Base-by-base conservation (phyloP, 1,140 invertebrate genomes). In the Marisa cornuarietis region DNA sequence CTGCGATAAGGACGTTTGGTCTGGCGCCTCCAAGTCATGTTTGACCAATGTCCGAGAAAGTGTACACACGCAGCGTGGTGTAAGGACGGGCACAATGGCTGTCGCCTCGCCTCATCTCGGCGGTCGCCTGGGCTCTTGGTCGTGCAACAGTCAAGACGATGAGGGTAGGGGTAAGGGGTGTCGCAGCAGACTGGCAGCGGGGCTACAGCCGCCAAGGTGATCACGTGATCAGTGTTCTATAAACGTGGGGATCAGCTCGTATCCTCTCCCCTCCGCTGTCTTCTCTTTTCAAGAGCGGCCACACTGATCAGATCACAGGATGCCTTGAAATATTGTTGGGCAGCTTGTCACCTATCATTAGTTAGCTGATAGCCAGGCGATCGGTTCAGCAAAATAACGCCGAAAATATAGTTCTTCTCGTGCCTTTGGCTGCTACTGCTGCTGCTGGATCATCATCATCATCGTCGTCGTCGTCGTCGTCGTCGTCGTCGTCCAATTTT, bases 361-460 rank as follows among this genome's bases (percentile, higher is more conserved):
- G 31, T 42, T 42, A 42, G 31, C 31, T 42, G 31, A 42, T 42
- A 6, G 31, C 31, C 31, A 42, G 6, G 6, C 31, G 31, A 42
- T 42, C 2, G 31, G 31, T 42, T 42, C 31, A 42, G 31, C 31
- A 42, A 42, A 42, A 42, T 42, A 42, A 6, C 31, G 6, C 31
- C 31, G 31, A 6, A 42, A 42, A 4, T 42, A 42, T 42, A 6
- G 31, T 42, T 42, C 31, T 42, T 42, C 31, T 42, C 6, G 31
- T 6, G 31, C 31, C 31, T 42, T 42, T 42, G 31, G 31, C 31
- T 42, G 31, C 31, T 42, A 6, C 31, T 42, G 31, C 2, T n/a
- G n/a, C n/a, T n/a, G n/a, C n/a, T n/a, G n/a, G 13, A n/a, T 69
- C 66, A 69, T 69, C 66, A 69, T 69, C 13, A 69, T 69, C 66